These are phyloP conservation scores for Peromyscus leucopus DNA, from an alignment of 2,113 vertebrate species.

Conservation along the genomic window DNA sequence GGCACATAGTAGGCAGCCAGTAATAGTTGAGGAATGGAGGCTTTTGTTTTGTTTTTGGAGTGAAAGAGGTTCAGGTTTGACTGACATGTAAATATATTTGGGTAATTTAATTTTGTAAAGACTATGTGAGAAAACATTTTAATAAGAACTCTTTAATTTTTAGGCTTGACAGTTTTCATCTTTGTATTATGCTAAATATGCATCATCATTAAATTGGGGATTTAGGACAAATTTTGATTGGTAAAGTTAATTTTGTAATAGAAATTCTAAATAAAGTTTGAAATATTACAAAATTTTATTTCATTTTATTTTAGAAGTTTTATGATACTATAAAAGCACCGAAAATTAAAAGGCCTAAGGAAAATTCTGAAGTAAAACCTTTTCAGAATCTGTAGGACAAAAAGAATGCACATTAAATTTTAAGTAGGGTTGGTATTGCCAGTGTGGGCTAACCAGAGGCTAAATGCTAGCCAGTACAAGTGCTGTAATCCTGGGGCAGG, in stretches of 20 bases:
- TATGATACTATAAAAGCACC: background rate
- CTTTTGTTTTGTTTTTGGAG: background rate
- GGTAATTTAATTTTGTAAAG: conserved; percentile 44
- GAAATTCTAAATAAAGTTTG: conserved; percentile 30
- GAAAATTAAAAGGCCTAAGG: background rate
- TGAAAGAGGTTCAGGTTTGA: conserved; percentile 18
- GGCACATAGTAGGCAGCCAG: background rate
- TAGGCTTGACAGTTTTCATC: conserved; percentile 21
- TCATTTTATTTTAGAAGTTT: conserved; percentile 15
- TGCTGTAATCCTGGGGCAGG: background rate
- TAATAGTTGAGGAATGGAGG: background rate
- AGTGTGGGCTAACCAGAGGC: background rate
- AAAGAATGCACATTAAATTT: background rate
- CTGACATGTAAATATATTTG: conserved; percentile 2
- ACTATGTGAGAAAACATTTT: background rate
- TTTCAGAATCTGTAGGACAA: conserved; percentile 1
- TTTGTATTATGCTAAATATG: conserved; percentile 40
- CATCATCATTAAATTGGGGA: conserved; percentile 19
- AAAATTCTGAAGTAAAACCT: background rate
- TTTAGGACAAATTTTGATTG: conserved; percentile 40
- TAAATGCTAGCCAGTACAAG: background rate
- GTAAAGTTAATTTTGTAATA: conserved; percentile 29
- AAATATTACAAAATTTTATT: background rate
- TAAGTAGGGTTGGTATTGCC: background rate
- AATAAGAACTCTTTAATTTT: conserved; percentile 50